Base-by-base conservation (phyloP, 2,888 invertebrate species). In the Sphaeridia pumilis region DNA sequence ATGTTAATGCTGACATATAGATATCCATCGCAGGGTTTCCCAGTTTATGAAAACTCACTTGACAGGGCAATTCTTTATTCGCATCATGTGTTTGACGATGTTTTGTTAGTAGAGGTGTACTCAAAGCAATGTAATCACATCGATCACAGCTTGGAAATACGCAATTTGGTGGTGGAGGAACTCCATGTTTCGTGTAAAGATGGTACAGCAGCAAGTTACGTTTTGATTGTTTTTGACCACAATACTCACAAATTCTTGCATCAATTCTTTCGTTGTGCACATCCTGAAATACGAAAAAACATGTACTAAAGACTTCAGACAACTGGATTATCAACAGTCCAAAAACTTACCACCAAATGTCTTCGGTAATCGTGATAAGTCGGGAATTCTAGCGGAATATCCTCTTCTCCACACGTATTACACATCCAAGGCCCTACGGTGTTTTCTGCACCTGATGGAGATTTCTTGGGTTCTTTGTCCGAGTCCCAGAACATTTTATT, bases 291-390 rank as follows among this genome's bases (percentile, higher is more conserved):
- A 31, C n/a, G 34, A 10, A 10, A 31, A 31, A 12, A 14, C n/a
- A 31, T 41, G 14, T 12, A 31, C 14, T 31, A 31, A 31, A 14
- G 10, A 31, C 10, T 10, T 14, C 10, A 31, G 10, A 17, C 24
- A 42, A 42, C 22, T 3, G 42, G 14, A 22, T 12, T 20, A 3
- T n/a, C n/a, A n/a, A n/a, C n/a, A n/a, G 14, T 22, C 22, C 31
- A 20, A 28, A 36, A 41, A 54, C 57, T 50, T 52, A 65, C 64
- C 46, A 66, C 63, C 70, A 88, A 78, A 72, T 89, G 89, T 58
- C 84, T 79, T 42, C 87, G 77, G 70, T 83, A 88, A 63, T 81
- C 78, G 62, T 81, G 82, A 67, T 88, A 88, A 22, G 83, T 78
- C 24, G 81, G 79, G 68, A 88, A 87, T 66, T 82, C 80, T 44